Percentiles rank a stretch among this genome's conserved stretches.
These are phyloP conservation scores for Oncorhynchus masou DNA, from an alignment of 2,113 vertebrate species.

Conservation along the genomic window DNA sequence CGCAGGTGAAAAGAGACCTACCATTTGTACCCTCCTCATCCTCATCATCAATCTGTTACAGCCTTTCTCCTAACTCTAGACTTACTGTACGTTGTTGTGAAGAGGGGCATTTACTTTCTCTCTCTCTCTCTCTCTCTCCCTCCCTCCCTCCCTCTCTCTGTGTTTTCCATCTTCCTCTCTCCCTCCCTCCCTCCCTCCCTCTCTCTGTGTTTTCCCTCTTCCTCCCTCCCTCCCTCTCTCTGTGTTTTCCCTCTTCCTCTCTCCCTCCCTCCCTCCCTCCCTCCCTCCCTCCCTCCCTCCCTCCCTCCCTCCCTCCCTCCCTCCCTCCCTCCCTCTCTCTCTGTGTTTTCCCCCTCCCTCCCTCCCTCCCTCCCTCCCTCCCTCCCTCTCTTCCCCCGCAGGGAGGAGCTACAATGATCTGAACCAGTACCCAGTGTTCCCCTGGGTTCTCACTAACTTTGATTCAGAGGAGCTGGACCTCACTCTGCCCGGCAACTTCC, in stretches of 20 bases:
- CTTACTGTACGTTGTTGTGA: too few relatives aligned
- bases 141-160: too few relatives aligned
- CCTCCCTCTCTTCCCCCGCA: slow-evolving; percentile 48
- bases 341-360: too few relatives aligned
- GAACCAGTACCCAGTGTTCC: slow-evolving; percentile 97
- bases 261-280: background rate
- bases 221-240: background rate
- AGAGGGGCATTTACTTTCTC: too few relatives aligned
- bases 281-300: background rate
- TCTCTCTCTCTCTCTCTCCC: too few relatives aligned
- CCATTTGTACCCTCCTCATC: too few relatives aligned
- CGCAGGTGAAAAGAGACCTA: slow-evolving; percentile 74
- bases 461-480: slow-evolving; percentile 97
- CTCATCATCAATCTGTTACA: too few relatives aligned
- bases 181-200: background rate
- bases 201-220: background rate
- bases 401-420: slow-evolving; percentile 96
- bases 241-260: background rate
- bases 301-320: background rate
- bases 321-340: background rate
- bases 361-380: too few relatives aligned
- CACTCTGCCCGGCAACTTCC: slow-evolving; percentile 96
- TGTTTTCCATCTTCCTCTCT: too few relatives aligned
- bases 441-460: slow-evolving; percentile 98
- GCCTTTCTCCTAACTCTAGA: too few relatives aligned